A percentile compares a stretch with the other conserved stretches of the same genome.
phyloP scores from a whole-genome alignment of 2,888 invertebrate species.

The Willowsia nigromaculata region DNA sequence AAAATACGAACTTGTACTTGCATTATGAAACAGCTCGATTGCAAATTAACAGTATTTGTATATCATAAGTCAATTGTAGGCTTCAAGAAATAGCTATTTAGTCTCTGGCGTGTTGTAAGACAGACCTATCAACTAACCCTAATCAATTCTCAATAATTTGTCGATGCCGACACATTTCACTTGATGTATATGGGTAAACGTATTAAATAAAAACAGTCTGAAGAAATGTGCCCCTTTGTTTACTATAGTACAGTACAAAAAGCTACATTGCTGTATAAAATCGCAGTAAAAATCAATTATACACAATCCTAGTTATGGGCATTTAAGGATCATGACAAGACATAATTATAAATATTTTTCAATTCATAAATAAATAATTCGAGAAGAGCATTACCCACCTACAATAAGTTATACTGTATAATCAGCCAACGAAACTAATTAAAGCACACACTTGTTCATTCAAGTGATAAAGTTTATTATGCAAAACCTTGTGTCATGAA shows the following conservation, averaged over 20 bases:
- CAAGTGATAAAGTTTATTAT: neutral
- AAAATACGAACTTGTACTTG: slow-evolving; percentile 67
- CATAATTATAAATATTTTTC: slow-evolving; percentile 10
- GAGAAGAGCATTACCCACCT: neutral
- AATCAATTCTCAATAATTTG: neutral
- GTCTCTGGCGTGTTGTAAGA: neutral
- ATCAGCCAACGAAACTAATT: slow-evolving; percentile 42
- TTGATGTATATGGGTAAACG: neutral
- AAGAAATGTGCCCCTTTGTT: neutral
- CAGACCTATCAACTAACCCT: neutral
- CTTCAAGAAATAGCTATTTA: neutral
- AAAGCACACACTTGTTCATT: neutral
- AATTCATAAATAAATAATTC: slow-evolving; percentile 34
- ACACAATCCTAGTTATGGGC: slow-evolving; percentile 20
- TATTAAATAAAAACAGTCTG: slow-evolving; percentile 45
- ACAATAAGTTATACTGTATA: neutral
- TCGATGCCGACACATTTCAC: neutral
- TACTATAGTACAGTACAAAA: neutral
- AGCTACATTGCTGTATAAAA: slow-evolving; percentile 25
- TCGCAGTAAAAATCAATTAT: slow-evolving; percentile 48
- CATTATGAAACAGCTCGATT: slow-evolving; percentile 68
- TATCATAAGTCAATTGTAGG: neutral
- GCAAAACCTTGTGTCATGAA: neutral
- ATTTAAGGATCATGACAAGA: slow-evolving; percentile 61
- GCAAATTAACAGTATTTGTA: slow-evolving; percentile 25